These are phyloP conservation scores for Callipepla squamata DNA, from an alignment of 2,113 vertebrate species.

Conservation along the genomic window DNA sequence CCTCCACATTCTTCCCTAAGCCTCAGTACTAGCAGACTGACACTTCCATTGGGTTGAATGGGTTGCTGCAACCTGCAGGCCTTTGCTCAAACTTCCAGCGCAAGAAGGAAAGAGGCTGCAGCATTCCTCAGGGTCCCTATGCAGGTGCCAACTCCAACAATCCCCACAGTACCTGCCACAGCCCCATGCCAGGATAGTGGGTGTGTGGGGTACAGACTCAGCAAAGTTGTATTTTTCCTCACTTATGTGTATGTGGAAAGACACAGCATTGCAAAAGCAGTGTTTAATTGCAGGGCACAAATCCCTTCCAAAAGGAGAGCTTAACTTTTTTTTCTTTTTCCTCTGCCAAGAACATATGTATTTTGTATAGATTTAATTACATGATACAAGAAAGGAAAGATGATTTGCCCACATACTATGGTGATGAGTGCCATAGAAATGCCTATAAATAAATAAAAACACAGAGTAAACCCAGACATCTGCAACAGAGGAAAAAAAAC, in stretches of 20 bases:
- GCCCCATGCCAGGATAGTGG: fast-evolving
- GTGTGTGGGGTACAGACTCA: not conserved
- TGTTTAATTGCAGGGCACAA: slow-evolving; percentile 59
- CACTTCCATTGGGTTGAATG: not conserved
- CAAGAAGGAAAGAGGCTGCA: not conserved
- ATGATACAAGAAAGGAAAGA: slow-evolving; percentile 36
- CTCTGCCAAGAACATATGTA: slow-evolving; percentile 61
- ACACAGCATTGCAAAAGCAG: slow-evolving; percentile 26
- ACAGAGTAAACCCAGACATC: not conserved
- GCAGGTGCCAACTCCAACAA: not conserved
- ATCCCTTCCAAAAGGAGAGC: slow-evolving; percentile 58
- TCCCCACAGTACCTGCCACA: fast-evolving
- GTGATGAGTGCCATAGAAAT: slow-evolving; percentile 37
- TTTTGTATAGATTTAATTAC: slow-evolving; percentile 71
- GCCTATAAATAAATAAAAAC: slow-evolving; percentile 38
- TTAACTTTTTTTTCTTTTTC: not conserved
- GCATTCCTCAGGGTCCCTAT: not conserved
- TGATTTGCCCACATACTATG: slow-evolving; percentile 1
- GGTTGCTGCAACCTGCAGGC: not conserved
- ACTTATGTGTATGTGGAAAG: not conserved
- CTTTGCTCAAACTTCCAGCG: not conserved
- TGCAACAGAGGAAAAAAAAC: not conserved
- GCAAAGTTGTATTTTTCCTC: not conserved
- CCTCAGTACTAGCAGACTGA: not conserved
- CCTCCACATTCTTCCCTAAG: not conserved